Base-by-base conservation (phyloP, 2,113 vertebrate species). In the Lepidothrix coronata region DNA sequence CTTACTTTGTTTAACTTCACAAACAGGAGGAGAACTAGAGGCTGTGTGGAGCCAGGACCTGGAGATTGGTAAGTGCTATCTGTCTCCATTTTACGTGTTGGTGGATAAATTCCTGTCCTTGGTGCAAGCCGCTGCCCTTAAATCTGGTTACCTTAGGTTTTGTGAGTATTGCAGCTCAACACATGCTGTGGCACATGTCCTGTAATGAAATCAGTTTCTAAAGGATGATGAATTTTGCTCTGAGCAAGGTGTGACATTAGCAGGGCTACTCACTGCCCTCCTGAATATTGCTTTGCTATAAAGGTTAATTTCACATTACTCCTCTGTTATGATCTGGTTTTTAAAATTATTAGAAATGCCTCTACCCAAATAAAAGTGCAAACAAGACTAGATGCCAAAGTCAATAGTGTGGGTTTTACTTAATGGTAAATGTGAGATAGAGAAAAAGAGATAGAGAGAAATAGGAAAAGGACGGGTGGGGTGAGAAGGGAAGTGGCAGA, bases 1-100 rank as follows among this genome's bases (percentile, higher is more conserved):
- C 9, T 35, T 55, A 16, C 6, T 73, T 79, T 63, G 15, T 58
- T 52, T 51, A 65, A 33, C 25, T 33, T 65, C 23, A 33, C 21
- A 19, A 76, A 58, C 25, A 79, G 14, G 14, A 70, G 24, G 11
- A 77, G 58, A 58, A 21, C 1, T 4, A 13, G 7, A 55, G 44
- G 23, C 23, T 85, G 6, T 2, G 0, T 48, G 44, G 33, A 81
- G 12, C 3, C 31, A 41, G 2, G 1, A 23, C 43, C 54, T 5
- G 2, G 30, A 73, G 8, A 33, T 21, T 7, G 12, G 5, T 54
- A 35, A 77, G 21, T 16, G 5, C 28, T 35, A 5, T 35, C 15
- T 24, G 7, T 63, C 77, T 93, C 17, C 17, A 30, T 61, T 71
- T 84, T 18, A 58, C 4, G 3, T 11, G 20, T 8, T 83, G 11